phyloP scores from a whole-genome alignment of 1,140 invertebrate genomes.

The Macrobrachium rosenbergii region DNA sequence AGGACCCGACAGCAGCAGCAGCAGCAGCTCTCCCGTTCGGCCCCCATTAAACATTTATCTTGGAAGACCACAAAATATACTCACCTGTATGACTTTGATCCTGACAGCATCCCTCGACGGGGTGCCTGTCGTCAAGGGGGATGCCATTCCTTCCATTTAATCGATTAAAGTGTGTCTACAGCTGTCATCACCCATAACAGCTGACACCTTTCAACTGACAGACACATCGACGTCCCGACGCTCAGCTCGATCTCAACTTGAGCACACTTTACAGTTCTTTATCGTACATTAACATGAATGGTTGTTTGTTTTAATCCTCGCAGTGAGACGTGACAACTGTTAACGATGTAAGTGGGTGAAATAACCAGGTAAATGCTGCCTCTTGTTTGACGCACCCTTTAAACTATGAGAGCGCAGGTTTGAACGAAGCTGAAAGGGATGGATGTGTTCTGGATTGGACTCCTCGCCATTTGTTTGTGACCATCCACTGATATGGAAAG shows the following conservation, averaged over 20 bases:
- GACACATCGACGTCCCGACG: not conserved
- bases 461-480: not conserved
- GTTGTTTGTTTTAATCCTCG: too few relatives aligned
- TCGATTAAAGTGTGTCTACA: slow-evolving; percentile 5
- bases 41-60: too few relatives aligned
- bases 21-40: too few relatives aligned
- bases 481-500: not conserved
- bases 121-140: slow-evolving; percentile 43
- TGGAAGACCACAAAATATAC: not conserved
- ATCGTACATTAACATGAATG: not conserved
- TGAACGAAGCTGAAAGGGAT: not conserved
- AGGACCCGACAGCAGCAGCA: too few relatives aligned
- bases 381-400: too few relatives aligned
- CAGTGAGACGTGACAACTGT: too few relatives aligned
- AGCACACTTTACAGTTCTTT: too few relatives aligned
- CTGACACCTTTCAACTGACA: slow-evolving; percentile 31
- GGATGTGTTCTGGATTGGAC: not conserved
- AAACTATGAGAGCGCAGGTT: too few relatives aligned
- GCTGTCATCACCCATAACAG: slow-evolving; percentile 26
- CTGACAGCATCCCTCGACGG: slow-evolving; percentile 59
- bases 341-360: too few relatives aligned
- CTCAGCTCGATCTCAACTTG: not conserved
- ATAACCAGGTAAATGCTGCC: too few relatives aligned
- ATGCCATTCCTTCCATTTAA: slow-evolving; percentile 41
- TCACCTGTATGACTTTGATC: slow-evolving; percentile 57